Conservation (phyloP, 2,113 vertebrate genomes). For the Poicephalus meyeri region DNA sequence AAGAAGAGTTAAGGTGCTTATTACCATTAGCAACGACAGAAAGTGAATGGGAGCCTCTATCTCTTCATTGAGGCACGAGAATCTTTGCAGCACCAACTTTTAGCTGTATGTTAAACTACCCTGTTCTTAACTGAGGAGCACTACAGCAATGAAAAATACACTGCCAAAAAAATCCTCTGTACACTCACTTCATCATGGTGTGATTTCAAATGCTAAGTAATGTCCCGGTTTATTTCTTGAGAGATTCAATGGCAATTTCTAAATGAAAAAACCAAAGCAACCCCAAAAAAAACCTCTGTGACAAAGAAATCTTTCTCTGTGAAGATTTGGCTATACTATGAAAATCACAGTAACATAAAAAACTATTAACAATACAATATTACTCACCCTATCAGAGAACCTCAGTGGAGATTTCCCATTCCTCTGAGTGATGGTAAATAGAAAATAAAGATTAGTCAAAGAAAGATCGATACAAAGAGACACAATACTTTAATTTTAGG, state of each 20-base stretch:
- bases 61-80: neutral
- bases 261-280: neutral
- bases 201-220: conserved; percentile 1
- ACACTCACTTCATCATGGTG: neutral
- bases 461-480: neutral
- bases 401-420: neutral
- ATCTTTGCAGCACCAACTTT: neutral
- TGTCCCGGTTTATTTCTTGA: neutral
- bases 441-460: neutral
- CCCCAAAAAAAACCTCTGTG: neutral
- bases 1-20: neutral
- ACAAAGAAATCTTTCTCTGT: neutral
- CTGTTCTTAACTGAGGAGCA: neutral
- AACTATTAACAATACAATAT: neutral
- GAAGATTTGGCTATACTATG: neutral
- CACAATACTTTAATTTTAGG: neutral
- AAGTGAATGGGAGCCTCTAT: neutral
- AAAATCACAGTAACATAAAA: neutral
- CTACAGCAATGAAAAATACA: neutral
- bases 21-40: neutral
- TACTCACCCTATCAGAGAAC: neutral
- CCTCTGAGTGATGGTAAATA: neutral
- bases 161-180: neutral
- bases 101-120: neutral
- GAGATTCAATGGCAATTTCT: neutral